These are phyloP conservation scores for Holacanthella duospinosa DNA, from an alignment of 2,888 invertebrate genomes.

Conservation along the genomic window DNA sequence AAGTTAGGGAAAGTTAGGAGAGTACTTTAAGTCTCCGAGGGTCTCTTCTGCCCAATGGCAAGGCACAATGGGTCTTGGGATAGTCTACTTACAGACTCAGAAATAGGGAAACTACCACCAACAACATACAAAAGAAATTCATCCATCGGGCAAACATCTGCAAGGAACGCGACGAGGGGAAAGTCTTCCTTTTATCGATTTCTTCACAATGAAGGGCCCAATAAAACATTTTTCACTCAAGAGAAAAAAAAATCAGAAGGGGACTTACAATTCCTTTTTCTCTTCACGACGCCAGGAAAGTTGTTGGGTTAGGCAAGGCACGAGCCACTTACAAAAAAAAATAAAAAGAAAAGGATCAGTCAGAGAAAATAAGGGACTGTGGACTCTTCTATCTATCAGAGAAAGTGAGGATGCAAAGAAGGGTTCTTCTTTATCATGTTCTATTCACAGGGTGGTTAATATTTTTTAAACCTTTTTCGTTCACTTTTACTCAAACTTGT, in stretches of 20 bases:
- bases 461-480: no score
- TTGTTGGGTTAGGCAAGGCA: not conserved
- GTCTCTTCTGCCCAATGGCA: not conserved
- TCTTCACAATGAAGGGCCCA: not conserved
- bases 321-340: not conserved
- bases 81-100: no score
- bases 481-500: no score
- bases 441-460: no score
- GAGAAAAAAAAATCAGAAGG: not conserved
- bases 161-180: not conserved
- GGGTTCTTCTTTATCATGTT: no score
- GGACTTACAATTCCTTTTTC: not conserved
- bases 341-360: not conserved
- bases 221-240: not conserved
- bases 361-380: no score
- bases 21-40: not conserved
- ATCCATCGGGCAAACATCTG: not conserved
- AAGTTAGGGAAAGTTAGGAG: not conserved
- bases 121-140: constrained; percentile 1
- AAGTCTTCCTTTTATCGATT: constrained; percentile 4
- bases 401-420: not conserved
- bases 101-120: no score
- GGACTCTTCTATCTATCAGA: no score
- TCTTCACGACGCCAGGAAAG: not conserved
- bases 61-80: not conserved